Percentiles rank a stretch among this genome's conserved stretches.
Evolutionary conservation across 2,888 invertebrate genomes (phyloP).

Genomic region (Helobdella robusta): DNA sequence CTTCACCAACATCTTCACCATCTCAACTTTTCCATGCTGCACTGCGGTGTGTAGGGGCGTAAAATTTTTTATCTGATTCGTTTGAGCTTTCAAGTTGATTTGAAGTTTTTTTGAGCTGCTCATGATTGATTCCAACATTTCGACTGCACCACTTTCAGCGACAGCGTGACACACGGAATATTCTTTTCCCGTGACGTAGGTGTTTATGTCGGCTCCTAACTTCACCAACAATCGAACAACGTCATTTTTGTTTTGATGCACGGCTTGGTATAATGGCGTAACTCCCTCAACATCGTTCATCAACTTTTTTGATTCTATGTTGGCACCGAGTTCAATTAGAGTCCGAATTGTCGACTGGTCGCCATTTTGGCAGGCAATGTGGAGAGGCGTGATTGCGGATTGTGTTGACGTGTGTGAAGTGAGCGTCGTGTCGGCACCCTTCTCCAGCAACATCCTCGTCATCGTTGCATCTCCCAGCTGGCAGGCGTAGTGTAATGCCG

Average conservation of each 20-base stretch:
- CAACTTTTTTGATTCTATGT: conserved; percentile 33
- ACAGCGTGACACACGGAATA: conserved; percentile 33
- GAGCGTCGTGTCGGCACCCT: conserved; percentile 29
- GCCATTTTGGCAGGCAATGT: conserved; percentile 36
- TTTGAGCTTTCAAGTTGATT: conserved; percentile 22
- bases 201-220: conserved; percentile 28
- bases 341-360: conserved; percentile 28
- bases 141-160: conserved; percentile 29
- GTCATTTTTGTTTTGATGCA: conserved; percentile 31
- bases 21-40: conserved; percentile 9
- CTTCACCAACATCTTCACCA: conserved; percentile 4
- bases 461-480: conserved; percentile 32
- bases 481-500: conserved; percentile 34
- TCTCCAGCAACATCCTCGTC: conserved; percentile 17
- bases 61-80: conserved; percentile 27
- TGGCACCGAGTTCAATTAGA: conserved; percentile 28
- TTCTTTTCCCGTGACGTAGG: conserved; percentile 20
- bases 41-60: conserved; percentile 19
- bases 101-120: conserved; percentile 25
- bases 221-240: conserved; percentile 32
- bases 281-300: conserved; percentile 30
- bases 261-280: conserved; percentile 35
- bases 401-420: conserved; percentile 31
- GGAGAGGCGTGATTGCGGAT: conserved; percentile 29
- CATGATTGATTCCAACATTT: conserved; percentile 27